These are phyloP conservation scores for Pristionchus japonicus DNA, from an alignment of 2,888 invertebrate species.

Conservation along the genomic window DNA sequence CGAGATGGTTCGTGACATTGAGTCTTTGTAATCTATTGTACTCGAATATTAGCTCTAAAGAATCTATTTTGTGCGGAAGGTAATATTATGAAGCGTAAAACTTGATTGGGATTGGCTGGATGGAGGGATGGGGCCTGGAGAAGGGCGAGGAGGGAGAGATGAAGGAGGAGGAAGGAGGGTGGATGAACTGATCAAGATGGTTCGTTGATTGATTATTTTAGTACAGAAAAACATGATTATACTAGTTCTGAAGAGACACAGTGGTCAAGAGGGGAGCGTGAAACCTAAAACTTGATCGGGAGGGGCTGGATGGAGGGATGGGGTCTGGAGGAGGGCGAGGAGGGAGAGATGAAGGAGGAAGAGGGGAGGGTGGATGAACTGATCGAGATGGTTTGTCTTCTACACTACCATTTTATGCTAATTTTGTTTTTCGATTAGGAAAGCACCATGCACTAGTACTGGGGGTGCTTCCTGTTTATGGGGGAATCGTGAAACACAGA, in stretches of 20 bases:
- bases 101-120: neutral
- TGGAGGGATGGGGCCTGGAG: neutral
- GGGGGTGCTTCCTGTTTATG: too few relatives aligned
- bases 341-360: neutral
- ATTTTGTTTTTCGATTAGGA: too few relatives aligned
- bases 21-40: neutral
- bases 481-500: too few relatives aligned
- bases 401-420: too few relatives aligned
- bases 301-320: slow-evolving; percentile 30
- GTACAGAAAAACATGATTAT: too few relatives aligned
- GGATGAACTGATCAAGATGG: neutral
- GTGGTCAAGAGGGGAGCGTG: neutral
- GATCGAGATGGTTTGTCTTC: neutral
- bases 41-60: too few relatives aligned
- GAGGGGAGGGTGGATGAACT: neutral
- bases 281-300: neutral
- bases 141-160: neutral
- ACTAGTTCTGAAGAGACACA: too few relatives aligned
- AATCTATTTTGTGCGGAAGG: too few relatives aligned
- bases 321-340: neutral
- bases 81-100: too few relatives aligned
- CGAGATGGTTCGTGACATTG: neutral
- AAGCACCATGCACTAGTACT: too few relatives aligned
- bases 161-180: neutral
- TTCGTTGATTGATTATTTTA: neutral